A percentile compares a stretch with the other conserved stretches of the same genome.
Evolutionary conservation across 2,113 vertebrate genomes (phyloP).

Genomic region (Micromys minutus): DNA sequence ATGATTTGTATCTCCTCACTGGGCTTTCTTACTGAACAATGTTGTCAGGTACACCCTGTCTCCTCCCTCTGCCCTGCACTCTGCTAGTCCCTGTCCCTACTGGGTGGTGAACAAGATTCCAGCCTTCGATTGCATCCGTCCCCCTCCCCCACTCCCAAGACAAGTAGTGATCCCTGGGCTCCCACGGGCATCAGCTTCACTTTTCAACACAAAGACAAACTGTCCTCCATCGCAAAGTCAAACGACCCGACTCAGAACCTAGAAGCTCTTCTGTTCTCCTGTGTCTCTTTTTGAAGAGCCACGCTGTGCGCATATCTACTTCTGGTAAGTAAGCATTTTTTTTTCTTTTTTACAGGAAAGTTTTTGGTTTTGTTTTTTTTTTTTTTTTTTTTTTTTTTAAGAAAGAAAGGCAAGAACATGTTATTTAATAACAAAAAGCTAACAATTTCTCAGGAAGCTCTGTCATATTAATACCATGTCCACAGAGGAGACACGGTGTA

Average conservation of each 20-base stretch:
- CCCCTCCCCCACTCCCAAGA: not conserved
- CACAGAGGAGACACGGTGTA: not conserved
- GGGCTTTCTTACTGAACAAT: constrained; percentile 19
- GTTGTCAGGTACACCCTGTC: not conserved
- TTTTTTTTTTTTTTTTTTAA: not conserved
- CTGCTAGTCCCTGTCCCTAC: not conserved
- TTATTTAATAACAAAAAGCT: constrained; percentile 8
- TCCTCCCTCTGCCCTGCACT: not conserved
- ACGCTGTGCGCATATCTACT: constrained; percentile 47
- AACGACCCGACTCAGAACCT: not conserved
- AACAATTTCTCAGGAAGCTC: not conserved
- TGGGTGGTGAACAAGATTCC: rapidly evolving
- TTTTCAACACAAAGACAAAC: not conserved
- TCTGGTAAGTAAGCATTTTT: constrained; percentile 1
- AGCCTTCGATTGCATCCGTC: not conserved
- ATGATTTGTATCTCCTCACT: not conserved
- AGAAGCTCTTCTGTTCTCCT: constrained; percentile 20
- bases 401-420: not conserved
- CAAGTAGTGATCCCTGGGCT: not conserved
- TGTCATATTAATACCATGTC: not conserved
- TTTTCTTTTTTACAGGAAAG: not conserved
- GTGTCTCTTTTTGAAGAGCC: constrained; percentile 20
- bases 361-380: too few relatives aligned
- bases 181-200: not conserved
- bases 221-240: not conserved